These are phyloP conservation scores for Pseudorasbora parva DNA, from an alignment of 2,113 vertebrate genomes.

Conservation along the genomic window DNA sequence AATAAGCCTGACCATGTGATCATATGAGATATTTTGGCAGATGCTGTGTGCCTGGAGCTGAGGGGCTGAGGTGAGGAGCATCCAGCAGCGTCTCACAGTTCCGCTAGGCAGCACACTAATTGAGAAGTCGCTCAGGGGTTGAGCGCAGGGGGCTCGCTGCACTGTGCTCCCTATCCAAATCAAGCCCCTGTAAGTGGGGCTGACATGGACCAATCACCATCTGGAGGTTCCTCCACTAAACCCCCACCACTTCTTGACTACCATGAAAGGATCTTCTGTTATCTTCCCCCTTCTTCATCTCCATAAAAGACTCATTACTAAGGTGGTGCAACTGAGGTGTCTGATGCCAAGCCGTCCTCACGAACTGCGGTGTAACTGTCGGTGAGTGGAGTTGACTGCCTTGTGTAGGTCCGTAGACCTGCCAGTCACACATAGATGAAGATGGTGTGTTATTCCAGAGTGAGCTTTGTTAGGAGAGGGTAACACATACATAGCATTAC, in stretches of 20 bases:
- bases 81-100: slow-evolving; percentile 80
- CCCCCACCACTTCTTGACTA: slow-evolving; percentile 77
- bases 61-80: slow-evolving; percentile 66
- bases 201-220: slow-evolving; percentile 84
- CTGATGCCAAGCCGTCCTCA: slow-evolving; percentile 54
- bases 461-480: slow-evolving; percentile 41
- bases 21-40: slow-evolving; percentile 56
- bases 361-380: slow-evolving; percentile 64
- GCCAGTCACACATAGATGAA: slow-evolving; percentile 42
- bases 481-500: slow-evolving; percentile 41
- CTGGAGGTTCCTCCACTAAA: slow-evolving; percentile 80
- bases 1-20: slow-evolving; percentile 57
- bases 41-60: slow-evolving; percentile 37
- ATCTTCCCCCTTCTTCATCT: slow-evolving; percentile 77
- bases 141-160: slow-evolving; percentile 75
- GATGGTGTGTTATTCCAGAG: slow-evolving; percentile 29
- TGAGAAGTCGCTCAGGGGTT: slow-evolving; percentile 85
- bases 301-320: slow-evolving; percentile 81
- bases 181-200: slow-evolving; percentile 80
- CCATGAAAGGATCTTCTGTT: slow-evolving; percentile 65
- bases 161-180: slow-evolving; percentile 79
- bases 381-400: slow-evolving; percentile 50
- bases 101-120: slow-evolving; percentile 87
- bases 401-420: slow-evolving; percentile 48
- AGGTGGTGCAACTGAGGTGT: slow-evolving; percentile 72